Base-by-base conservation (phyloP, 2,888 invertebrate species). In the Abrostola triplasia region DNA sequence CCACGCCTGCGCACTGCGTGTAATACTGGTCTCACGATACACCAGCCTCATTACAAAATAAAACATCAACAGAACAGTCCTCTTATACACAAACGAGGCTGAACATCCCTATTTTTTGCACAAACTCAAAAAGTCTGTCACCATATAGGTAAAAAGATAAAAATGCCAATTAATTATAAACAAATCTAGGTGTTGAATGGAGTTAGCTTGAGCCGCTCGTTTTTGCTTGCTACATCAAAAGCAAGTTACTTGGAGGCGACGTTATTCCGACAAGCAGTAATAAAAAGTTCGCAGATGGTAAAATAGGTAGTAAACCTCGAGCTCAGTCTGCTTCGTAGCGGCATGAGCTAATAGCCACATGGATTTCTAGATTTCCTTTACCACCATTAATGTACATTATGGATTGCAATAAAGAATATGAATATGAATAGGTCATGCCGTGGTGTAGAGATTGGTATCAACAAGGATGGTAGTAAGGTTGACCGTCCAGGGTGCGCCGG, bases 171-270 rank as follows among this genome's bases (percentile, higher is more conserved):
- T 76, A 81, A 77, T 81, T 79, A 81, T 73, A 77, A 71, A 67
- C 71, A 77, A 79, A 85, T 84, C 81, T 84, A 86, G 85, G 80
- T 76, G 77, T 80, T 76, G 66, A 74, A 80, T 82, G 73, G 73
- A 58, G 24, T 76, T 77, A 80, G 76, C 65, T 38, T 58, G 66
- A 53, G 55, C 57, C 35, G 53, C 8, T 40, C 12, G 84, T 89
- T 89, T 90, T 91, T 89, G 85, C 78, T 57, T 77, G 78, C 79
- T 60, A 82, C 85, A 84, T 87, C 86, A 86, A 87, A 88, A 82
- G 84, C 76, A 71, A 80, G 61, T 76, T 63, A 80, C 76, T 84
- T 79, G 87, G 88, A 56, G 66, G 88, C 86, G 65, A 71, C 73
- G 64, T 70, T 82, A 85, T 85, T 84, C 85, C 85, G 81, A 83